Evolutionary conservation across 2,113 vertebrate genomes (phyloP), one percentile per base, ranked within the genome.

Genomic region (Neolamprologus modestus): DNA sequence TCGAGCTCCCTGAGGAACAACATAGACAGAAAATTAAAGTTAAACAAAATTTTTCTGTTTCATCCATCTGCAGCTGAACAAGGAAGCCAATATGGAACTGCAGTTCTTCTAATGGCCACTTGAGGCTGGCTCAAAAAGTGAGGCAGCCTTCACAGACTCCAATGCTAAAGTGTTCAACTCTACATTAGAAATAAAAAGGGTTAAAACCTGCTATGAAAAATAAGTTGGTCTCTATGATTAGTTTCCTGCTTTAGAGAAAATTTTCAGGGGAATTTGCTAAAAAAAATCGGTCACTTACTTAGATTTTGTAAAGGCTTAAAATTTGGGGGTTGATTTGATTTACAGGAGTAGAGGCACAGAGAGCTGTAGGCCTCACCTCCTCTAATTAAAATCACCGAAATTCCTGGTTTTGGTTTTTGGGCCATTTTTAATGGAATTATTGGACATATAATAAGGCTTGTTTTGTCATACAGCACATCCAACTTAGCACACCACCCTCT

Each of bases 1-100:
- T 92, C 82, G 37, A 94, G 89, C 78, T 93, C 90, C 85, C 94
- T 95, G 86, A 71, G 9, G 59, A 42, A 42, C 68, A 33, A 85
- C 3, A 85, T 2, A 88, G 28, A 63, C 4, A 80, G 17, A 63
- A 63, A 66, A 31, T 37, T 6, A 8, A 17, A 76, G 8, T 17
- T 28, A 17, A 50, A 50, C 21, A 12, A 26, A 28, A 3, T 3
- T 17, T 76, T 76, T 61, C 28, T 42, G 35, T 24, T 71, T 76
- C 71, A 28, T 47, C 37, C 21, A 26, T 73, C 71, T 45, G 68
- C 14, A 12, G 40, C 42, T 47, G 24, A 76, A 76, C 16, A 28
- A 28, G 14, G 68, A 76, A 76, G 71, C 14, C 42, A 76, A 76
- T 47, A 47, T 1, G 4, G 24, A 76, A 47, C 42, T 47, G 42